Evolutionary conservation across 2,113 vertebrate genomes (phyloP), one percentile per base, ranked within the genome.

Genomic region (Anguilla rostrata): DNA sequence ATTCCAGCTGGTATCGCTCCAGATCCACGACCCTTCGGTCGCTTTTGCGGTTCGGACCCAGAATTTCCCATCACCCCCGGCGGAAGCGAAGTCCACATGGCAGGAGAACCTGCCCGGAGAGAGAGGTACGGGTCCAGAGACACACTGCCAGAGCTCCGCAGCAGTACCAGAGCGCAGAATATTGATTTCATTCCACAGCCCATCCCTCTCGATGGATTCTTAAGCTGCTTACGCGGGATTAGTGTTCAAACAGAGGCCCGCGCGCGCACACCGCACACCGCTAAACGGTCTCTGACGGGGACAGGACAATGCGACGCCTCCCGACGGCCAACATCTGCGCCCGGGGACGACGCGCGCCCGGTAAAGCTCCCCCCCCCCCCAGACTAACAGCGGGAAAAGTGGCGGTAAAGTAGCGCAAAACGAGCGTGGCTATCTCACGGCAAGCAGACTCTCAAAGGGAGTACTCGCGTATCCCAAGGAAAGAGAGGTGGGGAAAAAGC

Each of bases 181-280:
- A 18, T 34, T n/a, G 15, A 53, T 66, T 71, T 84, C 40, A 78
- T 80, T 83, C 81, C 39, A 4, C 71, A 9, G 80, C 75, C 78
- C n/a, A 75, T 84, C 41, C 80, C 39, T 41, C 71, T 39, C 7
- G 39, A 8, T 41, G 43, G 41, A 75, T 66, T 57, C 75, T 78
- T 79, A 88, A 86, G 75, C 82, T 53, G 75, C 81, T 84, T 87
- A 83, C 8, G 26, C 26, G 1, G 85, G 80, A 84, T 79, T 49
- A 87, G n/a, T n/a, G 83, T 53, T 43, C 39, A 20, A 43, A 83
- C 46, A 34, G 46, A 78, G 49, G 57, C 81, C 16, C 18, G 34
- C 63, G 46, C 78, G 41, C 57, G 26, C 39, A n/a, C n/a, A n/a
- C 60, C 6, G 20, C 71, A 39, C 8, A 29, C 34, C 26, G 22